Percentiles rank a stretch among this genome's conserved stretches.
Conservation (phyloP, 2,113 vertebrate genomes). For the Psophia crepitans region DNA sequence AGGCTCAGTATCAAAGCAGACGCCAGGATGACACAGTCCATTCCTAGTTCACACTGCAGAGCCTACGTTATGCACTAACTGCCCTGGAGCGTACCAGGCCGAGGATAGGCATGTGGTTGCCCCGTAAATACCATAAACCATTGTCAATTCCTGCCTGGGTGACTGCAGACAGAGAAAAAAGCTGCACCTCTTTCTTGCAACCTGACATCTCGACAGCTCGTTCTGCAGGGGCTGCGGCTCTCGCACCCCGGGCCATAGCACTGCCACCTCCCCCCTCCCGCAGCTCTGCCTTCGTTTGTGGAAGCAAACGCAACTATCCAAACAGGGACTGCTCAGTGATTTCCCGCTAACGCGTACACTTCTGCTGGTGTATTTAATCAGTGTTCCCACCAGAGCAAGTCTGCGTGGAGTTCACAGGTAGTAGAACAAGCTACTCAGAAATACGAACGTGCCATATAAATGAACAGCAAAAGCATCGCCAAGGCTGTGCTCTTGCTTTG, state of each 20-base stretch:
- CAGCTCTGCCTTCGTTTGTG: not conserved
- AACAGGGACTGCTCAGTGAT: not conserved
- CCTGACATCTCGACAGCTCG: accelerated
- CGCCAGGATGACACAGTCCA: not conserved
- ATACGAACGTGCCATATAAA: accelerated
- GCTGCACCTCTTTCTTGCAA: not conserved
- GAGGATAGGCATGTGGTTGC: not conserved
- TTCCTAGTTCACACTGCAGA: not conserved
- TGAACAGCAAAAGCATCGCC: not conserved
- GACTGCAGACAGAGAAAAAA: not conserved
- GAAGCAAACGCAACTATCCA: not conserved
- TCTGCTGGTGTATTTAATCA: not conserved
- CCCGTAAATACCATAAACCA: not conserved
- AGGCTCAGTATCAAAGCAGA: not conserved
- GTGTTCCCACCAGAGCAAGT: not conserved
- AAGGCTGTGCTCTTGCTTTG: not conserved
- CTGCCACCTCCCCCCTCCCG: not conserved
- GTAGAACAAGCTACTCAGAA: not conserved
- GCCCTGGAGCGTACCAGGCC: not conserved
- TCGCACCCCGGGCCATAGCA: accelerated
- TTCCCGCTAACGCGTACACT: not conserved
- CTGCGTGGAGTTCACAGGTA: accelerated
- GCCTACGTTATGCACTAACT: not conserved
- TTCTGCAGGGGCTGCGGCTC: not conserved
- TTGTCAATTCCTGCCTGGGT: not conserved